phyloP scores from a whole-genome alignment of 2,888 invertebrate species.

The Drosophila greeni region DNA sequence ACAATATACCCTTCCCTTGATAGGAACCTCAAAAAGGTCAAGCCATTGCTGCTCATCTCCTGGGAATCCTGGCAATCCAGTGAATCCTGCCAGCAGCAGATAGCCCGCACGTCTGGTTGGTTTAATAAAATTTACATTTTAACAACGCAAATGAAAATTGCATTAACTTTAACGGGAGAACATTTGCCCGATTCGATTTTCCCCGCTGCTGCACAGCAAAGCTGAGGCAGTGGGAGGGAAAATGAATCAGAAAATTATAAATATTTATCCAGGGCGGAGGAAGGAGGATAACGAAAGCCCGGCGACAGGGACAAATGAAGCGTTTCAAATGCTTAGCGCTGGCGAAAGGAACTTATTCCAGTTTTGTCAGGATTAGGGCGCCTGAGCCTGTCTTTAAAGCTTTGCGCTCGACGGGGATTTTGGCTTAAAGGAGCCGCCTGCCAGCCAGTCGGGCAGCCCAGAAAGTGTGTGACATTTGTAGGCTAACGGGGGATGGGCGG shows the following conservation, averaged over 20 bases:
- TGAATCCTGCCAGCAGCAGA: conserved; percentile 11
- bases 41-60: conserved; percentile 5
- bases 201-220: conserved; percentile 12
- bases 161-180: conserved; percentile 53
- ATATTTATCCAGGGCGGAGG: conserved; percentile 19
- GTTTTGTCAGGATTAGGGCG: conserved; percentile 41
- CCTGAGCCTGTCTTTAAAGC: conserved; percentile 36
- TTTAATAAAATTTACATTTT: conserved; percentile 69
- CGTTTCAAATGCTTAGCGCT: conserved; percentile 28
- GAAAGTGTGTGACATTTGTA: conserved; percentile 25
- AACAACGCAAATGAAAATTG: conserved; percentile 61
- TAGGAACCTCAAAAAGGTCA: conserved; percentile 28
- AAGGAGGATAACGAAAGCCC: not conserved
- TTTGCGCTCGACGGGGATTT: conserved; percentile 30
- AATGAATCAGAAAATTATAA: conserved; percentile 44
- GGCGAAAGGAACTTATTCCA: conserved; percentile 34
- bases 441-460: conserved; percentile 8
- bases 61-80: conserved; percentile 23
- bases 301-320: conserved; percentile 36
- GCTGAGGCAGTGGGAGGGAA: not conserved
- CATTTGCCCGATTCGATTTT: conserved; percentile 45
- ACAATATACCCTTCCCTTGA: not conserved
- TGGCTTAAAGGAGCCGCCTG: conserved; percentile 26
- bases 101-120: conserved; percentile 52
- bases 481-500: not conserved